Evolutionary conservation across 2,888 invertebrate species (phyloP).

Genomic region (Hypercompe scribonia): DNA sequence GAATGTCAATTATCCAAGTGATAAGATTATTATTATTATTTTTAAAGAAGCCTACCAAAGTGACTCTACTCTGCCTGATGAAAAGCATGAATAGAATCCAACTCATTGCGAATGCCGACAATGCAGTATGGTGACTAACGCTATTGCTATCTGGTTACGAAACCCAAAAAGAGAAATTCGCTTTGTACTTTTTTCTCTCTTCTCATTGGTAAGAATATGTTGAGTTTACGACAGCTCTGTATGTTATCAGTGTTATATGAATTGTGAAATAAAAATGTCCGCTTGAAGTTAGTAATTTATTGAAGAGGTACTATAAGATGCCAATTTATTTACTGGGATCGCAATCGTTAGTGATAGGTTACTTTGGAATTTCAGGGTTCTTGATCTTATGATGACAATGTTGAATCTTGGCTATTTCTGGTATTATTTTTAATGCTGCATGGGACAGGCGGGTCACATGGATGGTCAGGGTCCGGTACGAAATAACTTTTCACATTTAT

Average conservation of each 20-base stretch:
- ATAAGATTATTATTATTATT: too few relatives aligned
- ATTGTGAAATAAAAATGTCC: neutral
- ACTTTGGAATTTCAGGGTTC: constrained; percentile 39
- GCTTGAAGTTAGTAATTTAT: neutral
- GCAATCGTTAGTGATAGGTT: constrained; percentile 31
- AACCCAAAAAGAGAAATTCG: too few relatives aligned
- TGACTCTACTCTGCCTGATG: too few relatives aligned
- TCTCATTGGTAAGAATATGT: too few relatives aligned
- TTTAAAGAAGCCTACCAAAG: too few relatives aligned
- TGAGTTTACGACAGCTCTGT: too few relatives aligned
- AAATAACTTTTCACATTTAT: constrained; percentile 44
- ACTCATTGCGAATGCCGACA: too few relatives aligned
- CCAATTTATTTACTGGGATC: constrained; percentile 38
- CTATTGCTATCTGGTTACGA: too few relatives aligned
- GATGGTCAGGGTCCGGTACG: constrained; percentile 37
- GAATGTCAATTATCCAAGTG: too few relatives aligned
- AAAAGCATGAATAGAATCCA: too few relatives aligned
- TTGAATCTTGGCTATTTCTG: constrained; percentile 33
- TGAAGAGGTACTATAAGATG: neutral
- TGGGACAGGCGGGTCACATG: constrained; percentile 44
- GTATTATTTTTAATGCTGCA: constrained; percentile 44
- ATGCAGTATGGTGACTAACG: too few relatives aligned
- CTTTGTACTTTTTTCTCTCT: too few relatives aligned
- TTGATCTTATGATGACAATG: constrained; percentile 50
- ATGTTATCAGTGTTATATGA: neutral